These are phyloP conservation scores for Pinna nobilis DNA, from an alignment of 1,140 invertebrate genomes.

Conservation along the genomic window DNA sequence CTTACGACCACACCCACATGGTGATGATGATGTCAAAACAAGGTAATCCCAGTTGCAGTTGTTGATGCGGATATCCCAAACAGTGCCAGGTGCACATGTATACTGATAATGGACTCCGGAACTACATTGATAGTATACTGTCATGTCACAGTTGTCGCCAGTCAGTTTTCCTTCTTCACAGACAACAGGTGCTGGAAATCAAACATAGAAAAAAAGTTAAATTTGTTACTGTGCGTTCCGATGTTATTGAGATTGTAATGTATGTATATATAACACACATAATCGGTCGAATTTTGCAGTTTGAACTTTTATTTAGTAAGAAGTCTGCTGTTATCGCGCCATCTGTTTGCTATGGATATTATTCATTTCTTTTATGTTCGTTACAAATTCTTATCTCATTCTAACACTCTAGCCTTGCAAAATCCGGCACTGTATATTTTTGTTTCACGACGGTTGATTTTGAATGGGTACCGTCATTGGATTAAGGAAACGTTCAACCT, in stretches of 20 bases:
- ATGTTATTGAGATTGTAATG: background rate
- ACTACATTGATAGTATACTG: slow-evolving; percentile 19
- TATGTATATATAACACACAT: background rate
- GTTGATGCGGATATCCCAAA: slow-evolving; percentile 24
- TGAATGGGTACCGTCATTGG: too few relatives aligned
- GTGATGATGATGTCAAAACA: slow-evolving; percentile 6
- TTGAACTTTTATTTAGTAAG: too few relatives aligned
- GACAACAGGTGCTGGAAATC: background rate
- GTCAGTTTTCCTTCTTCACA: slow-evolving; percentile 1
- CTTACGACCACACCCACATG: slow-evolving; percentile 13
- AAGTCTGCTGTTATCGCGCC: too few relatives aligned
- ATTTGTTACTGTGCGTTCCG: background rate
- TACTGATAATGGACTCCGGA: background rate
- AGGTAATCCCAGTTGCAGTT: slow-evolving; percentile 30
- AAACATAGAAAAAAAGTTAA: background rate
- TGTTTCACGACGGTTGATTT: too few relatives aligned
- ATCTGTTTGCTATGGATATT: too few relatives aligned
- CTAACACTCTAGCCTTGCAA: too few relatives aligned
- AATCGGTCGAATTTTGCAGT: too few relatives aligned
- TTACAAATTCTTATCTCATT: too few relatives aligned
- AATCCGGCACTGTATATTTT: too few relatives aligned
- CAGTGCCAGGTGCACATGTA: background rate
- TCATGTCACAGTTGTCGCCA: slow-evolving; percentile 5
- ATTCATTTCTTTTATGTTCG: too few relatives aligned
- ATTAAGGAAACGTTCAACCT: too few relatives aligned